phyloP scores from a whole-genome alignment of 2,797 vertebrate genomes.

The Pterois miles region DNA sequence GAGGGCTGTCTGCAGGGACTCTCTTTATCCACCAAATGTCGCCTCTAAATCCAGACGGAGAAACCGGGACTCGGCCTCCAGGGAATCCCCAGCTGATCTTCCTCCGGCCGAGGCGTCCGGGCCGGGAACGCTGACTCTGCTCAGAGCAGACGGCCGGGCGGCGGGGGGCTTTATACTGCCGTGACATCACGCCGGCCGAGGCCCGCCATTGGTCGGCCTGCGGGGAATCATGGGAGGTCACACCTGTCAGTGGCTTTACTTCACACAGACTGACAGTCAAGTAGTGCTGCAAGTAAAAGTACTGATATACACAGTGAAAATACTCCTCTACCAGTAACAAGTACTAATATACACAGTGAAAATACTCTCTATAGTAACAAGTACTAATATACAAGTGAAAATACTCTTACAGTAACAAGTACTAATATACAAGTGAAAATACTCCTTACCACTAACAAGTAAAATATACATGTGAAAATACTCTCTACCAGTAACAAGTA shows the following conservation, averaged over 20 bases:
- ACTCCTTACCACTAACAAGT: too few relatives aligned
- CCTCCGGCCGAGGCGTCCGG: slow-evolving; percentile 98
- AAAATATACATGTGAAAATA: too few relatives aligned
- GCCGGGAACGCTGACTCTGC: slow-evolving; percentile 98
- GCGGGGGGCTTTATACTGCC: slow-evolving; percentile 90
- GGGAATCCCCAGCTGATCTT: slow-evolving; percentile 85
- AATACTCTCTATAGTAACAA: too few relatives aligned
- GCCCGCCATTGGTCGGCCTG: slow-evolving; percentile 82
- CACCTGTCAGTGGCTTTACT: slow-evolving; percentile 75
- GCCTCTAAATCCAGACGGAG: slow-evolving; percentile 90
- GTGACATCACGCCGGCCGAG: slow-evolving; percentile 73
- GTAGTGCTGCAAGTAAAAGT: too few relatives aligned
- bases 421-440: too few relatives aligned
- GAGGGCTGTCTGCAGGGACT: slow-evolving; percentile 86
- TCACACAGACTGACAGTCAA: background rate
- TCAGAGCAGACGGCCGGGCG: slow-evolving; percentile 87
- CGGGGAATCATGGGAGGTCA: slow-evolving; percentile 77
- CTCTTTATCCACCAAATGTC: slow-evolving; percentile 88
- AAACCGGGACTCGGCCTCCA: slow-evolving; percentile 89
- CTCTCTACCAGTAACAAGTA: too few relatives aligned
- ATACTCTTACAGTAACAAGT: too few relatives aligned
- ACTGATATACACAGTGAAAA: too few relatives aligned
- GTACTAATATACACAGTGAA: too few relatives aligned
- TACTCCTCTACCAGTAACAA: too few relatives aligned
- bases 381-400: too few relatives aligned